Evolutionary conservation across 2,113 vertebrate genomes (phyloP).

Genomic region (Hydrochoerus hydrochaeris): DNA sequence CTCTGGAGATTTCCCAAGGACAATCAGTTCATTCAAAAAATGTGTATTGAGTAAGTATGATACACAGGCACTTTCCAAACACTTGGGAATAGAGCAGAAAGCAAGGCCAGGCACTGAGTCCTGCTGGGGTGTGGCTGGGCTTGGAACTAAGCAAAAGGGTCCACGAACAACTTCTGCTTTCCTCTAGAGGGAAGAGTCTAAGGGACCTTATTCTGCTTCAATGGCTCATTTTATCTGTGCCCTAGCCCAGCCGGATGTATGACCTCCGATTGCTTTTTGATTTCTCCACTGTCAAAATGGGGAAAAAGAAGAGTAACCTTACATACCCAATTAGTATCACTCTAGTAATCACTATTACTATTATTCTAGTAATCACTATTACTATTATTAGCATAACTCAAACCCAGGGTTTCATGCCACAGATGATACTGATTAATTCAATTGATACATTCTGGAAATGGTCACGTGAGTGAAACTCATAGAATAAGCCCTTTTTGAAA

Average conservation of each 20-base stretch:
- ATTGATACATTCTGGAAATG: background rate
- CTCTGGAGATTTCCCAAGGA: background rate
- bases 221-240: background rate
- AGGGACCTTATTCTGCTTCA: background rate
- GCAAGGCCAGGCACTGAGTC: background rate
- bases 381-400: background rate
- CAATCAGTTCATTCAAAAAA: background rate
- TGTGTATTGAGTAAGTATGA: background rate
- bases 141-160: background rate
- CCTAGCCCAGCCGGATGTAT: background rate
- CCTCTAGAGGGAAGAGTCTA: background rate
- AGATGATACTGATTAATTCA: background rate
- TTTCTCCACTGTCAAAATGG: background rate
- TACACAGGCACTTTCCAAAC: background rate
- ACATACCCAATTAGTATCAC: background rate
- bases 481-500: slow-evolving; percentile 29
- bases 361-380: no score
- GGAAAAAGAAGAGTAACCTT: background rate
- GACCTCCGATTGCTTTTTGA: background rate
- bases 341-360: no score
- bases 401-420: background rate
- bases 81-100: background rate
- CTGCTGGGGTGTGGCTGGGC: background rate
- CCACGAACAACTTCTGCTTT: background rate
- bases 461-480: background rate